A percentile compares a stretch with the other conserved stretches of the same genome.
Conservation (phyloP, 2,888 invertebrate genomes). For the Limenitis camilla region DNA sequence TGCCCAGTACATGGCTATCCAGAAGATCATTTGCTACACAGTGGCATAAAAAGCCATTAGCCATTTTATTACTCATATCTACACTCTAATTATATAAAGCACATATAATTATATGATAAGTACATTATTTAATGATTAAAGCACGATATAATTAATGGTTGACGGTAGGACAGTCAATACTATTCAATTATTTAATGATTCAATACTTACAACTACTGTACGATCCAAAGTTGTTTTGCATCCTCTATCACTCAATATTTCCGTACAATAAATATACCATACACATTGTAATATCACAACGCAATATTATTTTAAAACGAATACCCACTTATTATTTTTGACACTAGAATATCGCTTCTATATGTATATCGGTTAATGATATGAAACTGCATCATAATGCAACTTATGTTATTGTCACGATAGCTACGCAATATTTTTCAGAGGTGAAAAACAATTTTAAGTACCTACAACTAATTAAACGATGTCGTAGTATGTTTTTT, state of each 20-base stretch:
- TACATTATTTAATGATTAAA: slow-evolving; percentile 38
- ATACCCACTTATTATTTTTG: no score
- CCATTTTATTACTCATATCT: slow-evolving; percentile 65
- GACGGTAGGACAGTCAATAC: slow-evolving; percentile 31
- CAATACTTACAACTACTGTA: slow-evolving; percentile 62
- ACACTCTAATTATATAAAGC: slow-evolving; percentile 46
- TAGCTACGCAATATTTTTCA: slow-evolving; percentile 5
- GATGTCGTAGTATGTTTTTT: no score
- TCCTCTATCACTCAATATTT: no score
- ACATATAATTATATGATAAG: slow-evolving; percentile 51
- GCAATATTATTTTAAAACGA: no score
- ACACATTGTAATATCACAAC: no score
- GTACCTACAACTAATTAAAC: no score
- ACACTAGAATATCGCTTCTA: no score
- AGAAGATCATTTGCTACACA: slow-evolving; percentile 67
- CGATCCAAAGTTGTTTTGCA: slow-evolving; percentile 62
- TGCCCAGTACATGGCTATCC: slow-evolving; percentile 67
- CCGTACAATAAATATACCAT: no score
- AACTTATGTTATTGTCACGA: not conserved
- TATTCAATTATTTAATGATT: slow-evolving; percentile 38
- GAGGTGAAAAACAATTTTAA: slow-evolving; percentile 24
- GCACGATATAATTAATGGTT: slow-evolving; percentile 23
- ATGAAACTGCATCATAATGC: no score
- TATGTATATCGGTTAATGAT: no score
- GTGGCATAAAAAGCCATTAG: slow-evolving; percentile 60